Percentiles rank a stretch among this genome's conserved stretches.
phyloP scores from a whole-genome alignment of 2,113 vertebrate species.

The Psilopsiagon aurifrons region DNA sequence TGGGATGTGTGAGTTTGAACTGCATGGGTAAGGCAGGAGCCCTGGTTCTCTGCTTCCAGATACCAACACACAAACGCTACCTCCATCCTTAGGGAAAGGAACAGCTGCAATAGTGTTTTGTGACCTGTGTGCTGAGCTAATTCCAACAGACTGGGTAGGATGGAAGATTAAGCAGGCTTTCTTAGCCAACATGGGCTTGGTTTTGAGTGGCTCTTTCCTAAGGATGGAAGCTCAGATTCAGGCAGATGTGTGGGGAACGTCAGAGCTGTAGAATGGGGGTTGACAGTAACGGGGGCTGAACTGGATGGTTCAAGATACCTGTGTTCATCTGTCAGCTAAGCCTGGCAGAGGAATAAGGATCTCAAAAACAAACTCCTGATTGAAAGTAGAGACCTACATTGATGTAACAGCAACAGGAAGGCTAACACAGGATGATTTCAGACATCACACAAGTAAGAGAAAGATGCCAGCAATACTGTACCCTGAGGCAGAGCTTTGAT shows the following conservation, averaged over 20 bases:
- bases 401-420: background rate
- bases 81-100: background rate
- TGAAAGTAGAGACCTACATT: background rate
- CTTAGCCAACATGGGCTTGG: background rate
- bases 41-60: background rate
- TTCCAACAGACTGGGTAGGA: background rate
- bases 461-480: background rate
- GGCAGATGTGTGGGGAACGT: background rate
- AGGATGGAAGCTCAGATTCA: background rate
- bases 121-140: background rate
- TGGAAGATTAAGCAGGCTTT: background rate
- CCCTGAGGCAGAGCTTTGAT: background rate
- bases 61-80: background rate
- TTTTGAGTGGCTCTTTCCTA: background rate
- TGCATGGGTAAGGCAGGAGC: background rate
- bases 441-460: background rate
- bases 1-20: background rate
- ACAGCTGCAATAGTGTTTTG: background rate
- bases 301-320: background rate
- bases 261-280: background rate
- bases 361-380: background rate
- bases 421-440: background rate
- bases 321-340: background rate
- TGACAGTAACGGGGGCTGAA: background rate
- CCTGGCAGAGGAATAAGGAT: background rate